phyloP scores from a whole-genome alignment of 2,888 invertebrate species.

The Phaonia tiefii region DNA sequence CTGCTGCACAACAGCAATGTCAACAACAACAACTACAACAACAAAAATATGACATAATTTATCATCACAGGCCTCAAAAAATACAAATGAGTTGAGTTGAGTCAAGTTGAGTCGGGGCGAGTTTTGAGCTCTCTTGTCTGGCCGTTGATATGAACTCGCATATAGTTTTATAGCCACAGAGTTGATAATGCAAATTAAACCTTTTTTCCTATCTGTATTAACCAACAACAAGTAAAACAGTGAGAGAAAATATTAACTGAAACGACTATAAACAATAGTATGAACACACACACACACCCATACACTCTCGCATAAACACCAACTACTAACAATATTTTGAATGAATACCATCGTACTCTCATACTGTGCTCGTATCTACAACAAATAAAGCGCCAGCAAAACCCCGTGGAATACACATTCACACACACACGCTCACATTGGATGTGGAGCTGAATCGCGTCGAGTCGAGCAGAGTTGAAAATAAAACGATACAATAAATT shows the following conservation, averaged over 20 bases:
- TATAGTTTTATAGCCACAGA: slow-evolving; percentile 23
- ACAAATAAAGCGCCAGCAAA: background rate
- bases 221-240: slow-evolving; percentile 15
- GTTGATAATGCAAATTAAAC: slow-evolving; percentile 45
- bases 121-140: too few relatives aligned
- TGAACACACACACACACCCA: slow-evolving; percentile 19
- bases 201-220: slow-evolving; percentile 34
- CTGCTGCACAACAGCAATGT: slow-evolving; percentile 37
- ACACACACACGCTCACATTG: slow-evolving; percentile 10
- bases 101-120: background rate
- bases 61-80: slow-evolving; percentile 44
- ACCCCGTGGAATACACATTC: slow-evolving; percentile 7
- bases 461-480: slow-evolving; percentile 16
- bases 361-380: background rate
- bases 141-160: too few relatives aligned
- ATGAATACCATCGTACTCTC: background rate
- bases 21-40: background rate
- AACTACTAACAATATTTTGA: background rate
- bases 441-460: slow-evolving; percentile 7
- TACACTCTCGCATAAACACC: background rate
- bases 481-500: slow-evolving; percentile 46
- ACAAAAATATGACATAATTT: slow-evolving; percentile 44
- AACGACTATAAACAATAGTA: slow-evolving; percentile 13
- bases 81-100: slow-evolving; percentile 34
- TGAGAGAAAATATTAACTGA: too few relatives aligned